phyloP scores from a whole-genome alignment of 2,113 vertebrate species.

The Diadophis punctatus region DNA sequence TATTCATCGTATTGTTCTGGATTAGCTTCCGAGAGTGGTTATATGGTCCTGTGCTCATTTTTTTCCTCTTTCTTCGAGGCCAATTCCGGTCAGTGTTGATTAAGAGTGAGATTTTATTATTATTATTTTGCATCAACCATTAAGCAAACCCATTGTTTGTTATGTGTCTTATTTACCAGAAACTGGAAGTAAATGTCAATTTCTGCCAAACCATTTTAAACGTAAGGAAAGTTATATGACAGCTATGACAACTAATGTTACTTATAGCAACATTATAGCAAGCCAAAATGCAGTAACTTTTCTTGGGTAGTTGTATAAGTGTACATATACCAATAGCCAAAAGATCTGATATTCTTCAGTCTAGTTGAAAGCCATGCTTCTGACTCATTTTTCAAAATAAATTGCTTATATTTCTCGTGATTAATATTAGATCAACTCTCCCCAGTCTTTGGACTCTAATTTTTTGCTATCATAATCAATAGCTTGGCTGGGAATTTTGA shows the following conservation, averaged over 20 bases:
- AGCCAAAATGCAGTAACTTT: background rate
- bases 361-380: background rate
- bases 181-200: no score
- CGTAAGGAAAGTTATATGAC: no score
- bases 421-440: background rate
- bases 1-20: background rate
- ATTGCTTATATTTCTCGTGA: background rate
- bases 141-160: no score
- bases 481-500: background rate
- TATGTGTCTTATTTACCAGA: no score
- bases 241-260: background rate
- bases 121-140: no score
- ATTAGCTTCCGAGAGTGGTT: background rate
- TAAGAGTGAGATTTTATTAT: background rate
- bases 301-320: background rate
- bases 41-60: background rate
- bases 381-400: background rate
- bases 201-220: no score
- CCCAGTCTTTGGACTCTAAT: background rate
- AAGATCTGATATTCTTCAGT: background rate
- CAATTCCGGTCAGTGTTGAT: background rate
- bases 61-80: background rate
- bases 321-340: background rate
- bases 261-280: no score
- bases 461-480: background rate